Conservation (phyloP, 2,797 vertebrate species). For the Heteromormyrus szaboi region DNA sequence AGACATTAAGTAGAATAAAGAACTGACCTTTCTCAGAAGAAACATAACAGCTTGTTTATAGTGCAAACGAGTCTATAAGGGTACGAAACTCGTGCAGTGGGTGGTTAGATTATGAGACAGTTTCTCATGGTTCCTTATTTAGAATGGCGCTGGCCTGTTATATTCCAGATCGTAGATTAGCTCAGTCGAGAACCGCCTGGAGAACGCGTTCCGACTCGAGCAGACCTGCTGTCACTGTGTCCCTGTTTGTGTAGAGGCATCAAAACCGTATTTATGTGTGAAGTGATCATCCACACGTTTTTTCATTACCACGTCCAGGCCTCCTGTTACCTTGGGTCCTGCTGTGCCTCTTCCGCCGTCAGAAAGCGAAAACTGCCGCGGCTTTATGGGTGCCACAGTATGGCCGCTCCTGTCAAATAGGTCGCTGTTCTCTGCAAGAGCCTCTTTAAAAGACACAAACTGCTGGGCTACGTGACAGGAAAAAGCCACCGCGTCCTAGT, state of each 20-base stretch:
- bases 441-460: not conserved
- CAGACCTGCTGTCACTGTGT: not conserved
- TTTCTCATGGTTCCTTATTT: not conserved
- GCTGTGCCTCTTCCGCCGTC: not conserved
- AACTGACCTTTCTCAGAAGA: not conserved
- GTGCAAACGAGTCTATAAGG: not conserved
- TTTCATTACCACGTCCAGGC: constrained; percentile 1
- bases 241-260: not conserved
- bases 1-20: not conserved
- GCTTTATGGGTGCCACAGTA: not conserved
- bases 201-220: not conserved
- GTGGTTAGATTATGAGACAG: not conserved
- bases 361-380: not conserved
- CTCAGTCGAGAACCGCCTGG: not conserved
- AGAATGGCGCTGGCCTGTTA: not conserved
- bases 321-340: not conserved
- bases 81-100: not conserved
- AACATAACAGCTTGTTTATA: not conserved
- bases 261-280: constrained; percentile 2
- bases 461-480: not conserved
- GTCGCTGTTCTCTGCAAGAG: not conserved
- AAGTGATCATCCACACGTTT: constrained; percentile 7
- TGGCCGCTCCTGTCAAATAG: not conserved
- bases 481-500: not conserved
- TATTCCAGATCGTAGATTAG: not conserved